These are phyloP conservation scores for Spicauda simplicius DNA, from an alignment of 2,888 invertebrate species.

Conservation along the genomic window DNA sequence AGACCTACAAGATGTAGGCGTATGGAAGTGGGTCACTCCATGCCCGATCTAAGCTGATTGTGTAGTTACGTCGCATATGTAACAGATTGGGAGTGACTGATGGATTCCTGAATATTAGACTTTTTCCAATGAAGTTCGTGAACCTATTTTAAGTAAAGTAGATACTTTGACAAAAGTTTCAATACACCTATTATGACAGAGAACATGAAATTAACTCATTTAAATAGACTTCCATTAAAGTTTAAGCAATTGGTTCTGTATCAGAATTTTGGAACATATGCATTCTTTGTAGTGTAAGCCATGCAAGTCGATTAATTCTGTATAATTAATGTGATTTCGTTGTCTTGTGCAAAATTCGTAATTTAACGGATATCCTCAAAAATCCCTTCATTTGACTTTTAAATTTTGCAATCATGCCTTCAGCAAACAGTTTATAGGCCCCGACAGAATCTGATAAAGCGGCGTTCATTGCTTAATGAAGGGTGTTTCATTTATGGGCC, in stretches of 20 bases:
- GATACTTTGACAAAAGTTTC: background rate
- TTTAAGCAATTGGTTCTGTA: no score
- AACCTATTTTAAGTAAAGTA: background rate
- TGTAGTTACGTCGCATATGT: slow-evolving; percentile 21
- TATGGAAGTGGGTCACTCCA: slow-evolving; percentile 8
- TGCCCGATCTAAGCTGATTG: slow-evolving; percentile 1
- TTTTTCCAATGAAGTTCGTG: background rate
- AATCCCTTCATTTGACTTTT: slow-evolving; percentile 18
- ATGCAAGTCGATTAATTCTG: background rate
- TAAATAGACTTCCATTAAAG: no score
- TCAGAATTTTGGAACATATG: no score
- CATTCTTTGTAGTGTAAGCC: background rate
- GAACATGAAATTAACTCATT: no score
- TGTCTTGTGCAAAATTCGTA: background rate
- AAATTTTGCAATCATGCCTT: slow-evolving; percentile 29
- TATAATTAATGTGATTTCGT: background rate
- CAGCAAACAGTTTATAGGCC: slow-evolving; percentile 21
- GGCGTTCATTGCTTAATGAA: slow-evolving; percentile 33
- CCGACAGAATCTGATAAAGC: slow-evolving; percentile 25
- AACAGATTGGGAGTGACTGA: slow-evolving; percentile 3
- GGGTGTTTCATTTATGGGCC: slow-evolving; percentile 27
- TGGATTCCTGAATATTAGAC: background rate
- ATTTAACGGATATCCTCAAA: background rate
- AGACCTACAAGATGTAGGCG: slow-evolving; percentile 9
- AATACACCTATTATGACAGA: background rate